Conservation (phyloP, 37 sponge, comb jelly and placozoan species). For the Beroe ovata region DNA sequence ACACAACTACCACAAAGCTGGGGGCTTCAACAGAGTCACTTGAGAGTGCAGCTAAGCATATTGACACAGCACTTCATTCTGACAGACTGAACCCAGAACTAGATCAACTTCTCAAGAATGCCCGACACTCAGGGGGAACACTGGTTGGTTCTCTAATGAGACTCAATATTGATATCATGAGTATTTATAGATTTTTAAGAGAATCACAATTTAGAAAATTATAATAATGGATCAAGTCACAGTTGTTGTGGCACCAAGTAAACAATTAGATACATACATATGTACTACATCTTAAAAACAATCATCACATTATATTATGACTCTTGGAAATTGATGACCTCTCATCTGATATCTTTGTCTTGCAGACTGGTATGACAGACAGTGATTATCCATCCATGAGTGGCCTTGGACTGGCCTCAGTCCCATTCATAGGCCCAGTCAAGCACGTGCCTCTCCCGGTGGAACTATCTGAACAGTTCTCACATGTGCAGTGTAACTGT, state of each 20-base stretch:
- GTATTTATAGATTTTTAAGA: too few relatives aligned
- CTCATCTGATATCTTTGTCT: background rate
- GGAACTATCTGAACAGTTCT: conserved; percentile 92
- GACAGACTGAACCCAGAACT: conserved; percentile 56
- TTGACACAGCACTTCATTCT: conserved; percentile 36
- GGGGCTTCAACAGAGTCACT: conserved; percentile 41
- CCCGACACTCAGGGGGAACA: conserved; percentile 61
- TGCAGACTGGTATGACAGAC: conserved; percentile 68
- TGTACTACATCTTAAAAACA: too few relatives aligned
- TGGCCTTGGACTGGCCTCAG: conserved; percentile 68
- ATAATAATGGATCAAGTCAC: too few relatives aligned
- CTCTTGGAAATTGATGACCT: too few relatives aligned
- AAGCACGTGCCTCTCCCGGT: conserved; percentile 82
- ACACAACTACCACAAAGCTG: too few relatives aligned
- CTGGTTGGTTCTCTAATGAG: too few relatives aligned
- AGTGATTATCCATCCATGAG: conserved; percentile 84
- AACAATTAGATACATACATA: too few relatives aligned
- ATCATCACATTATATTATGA: too few relatives aligned
- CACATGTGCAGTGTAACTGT: conserved; percentile 97
- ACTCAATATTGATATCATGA: too few relatives aligned
- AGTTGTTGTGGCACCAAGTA: too few relatives aligned
- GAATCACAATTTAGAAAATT: too few relatives aligned
- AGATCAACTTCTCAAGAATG: conserved; percentile 36
- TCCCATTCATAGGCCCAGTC: conserved; percentile 75
- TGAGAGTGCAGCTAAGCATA: conserved; percentile 59